Base-by-base conservation (phyloP, 2,888 invertebrate species). In the Prosopocoilus inquinatus region DNA sequence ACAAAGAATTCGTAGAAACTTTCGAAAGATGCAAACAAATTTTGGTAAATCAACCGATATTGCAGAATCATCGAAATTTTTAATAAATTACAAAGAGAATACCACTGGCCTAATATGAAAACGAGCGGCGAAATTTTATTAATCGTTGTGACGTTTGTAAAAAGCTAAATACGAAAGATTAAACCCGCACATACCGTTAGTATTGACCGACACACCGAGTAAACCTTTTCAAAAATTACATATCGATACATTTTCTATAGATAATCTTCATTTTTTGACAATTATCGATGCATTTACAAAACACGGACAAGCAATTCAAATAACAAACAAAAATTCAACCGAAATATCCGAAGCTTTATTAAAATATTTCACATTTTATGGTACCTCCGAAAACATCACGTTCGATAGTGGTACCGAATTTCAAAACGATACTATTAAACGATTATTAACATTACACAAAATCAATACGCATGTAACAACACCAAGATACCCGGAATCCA, bases 31-130 rank as follows among this genome's bases (percentile, higher is more conserved):
- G n/a, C n/a, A n/a, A 38, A 38, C 39, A 57, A 12, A 57, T 58
- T 35, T 43, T 36, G 45, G 39, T 43, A 12, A 52, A 51, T 5
- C 12, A 20, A 5, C 53, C 53, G 11, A 50, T 53, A 38, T 11
- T 57, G 12, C 12, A 57, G 57, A 36, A 57, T 55, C n/a, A 28
- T 38, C 2, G 54, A 57, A 52, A 52, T 49, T 9, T 11, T 28
- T 46, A 15, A 32, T 35, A 34, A 52, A 9, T 11, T 60, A 5
- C 32, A 50, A 43, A 15, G 34, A 44, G 46, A 47, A 3, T 54
- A 57, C 39, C 58, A 55, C 32, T 59, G 57, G 59, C 48, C 11
- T 9, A 53, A 47, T 47, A 35, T 53, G 32, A 53, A 50, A 35
- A 33, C 15, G 20, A 11, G 15, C 7, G 38, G 13, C 36, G 28